These are phyloP conservation scores for Pseudonaja textilis DNA, from an alignment of 2,113 vertebrate species.

Conservation along the genomic window DNA sequence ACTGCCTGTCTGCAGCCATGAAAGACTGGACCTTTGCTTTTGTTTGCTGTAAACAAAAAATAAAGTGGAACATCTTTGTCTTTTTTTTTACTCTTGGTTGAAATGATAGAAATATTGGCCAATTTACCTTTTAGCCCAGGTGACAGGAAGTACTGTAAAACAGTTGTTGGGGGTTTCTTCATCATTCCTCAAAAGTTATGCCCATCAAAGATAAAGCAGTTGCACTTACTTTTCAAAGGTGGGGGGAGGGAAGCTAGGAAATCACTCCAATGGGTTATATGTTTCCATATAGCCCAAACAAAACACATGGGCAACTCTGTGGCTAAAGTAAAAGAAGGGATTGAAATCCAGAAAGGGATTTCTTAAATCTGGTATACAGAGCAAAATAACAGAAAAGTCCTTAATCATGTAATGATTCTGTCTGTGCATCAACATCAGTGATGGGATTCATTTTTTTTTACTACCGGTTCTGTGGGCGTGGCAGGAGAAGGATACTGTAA, in stretches of 20 bases:
- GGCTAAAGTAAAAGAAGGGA: background rate
- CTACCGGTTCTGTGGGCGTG: no score
- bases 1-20: background rate
- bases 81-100: background rate
- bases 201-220: background rate
- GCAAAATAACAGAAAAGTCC: background rate
- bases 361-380: background rate
- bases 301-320: background rate
- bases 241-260: background rate
- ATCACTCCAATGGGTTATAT: background rate
- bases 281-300: background rate
- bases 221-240: background rate
- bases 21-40: background rate
- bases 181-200: background rate
- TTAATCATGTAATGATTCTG: background rate
- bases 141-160: background rate
- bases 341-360: background rate
- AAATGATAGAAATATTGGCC: background rate
- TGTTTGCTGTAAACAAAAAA: background rate
- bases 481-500: no score
- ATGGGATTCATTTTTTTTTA: no score
- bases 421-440: no score
- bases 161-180: background rate
- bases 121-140: background rate
- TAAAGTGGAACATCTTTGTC: background rate